These are phyloP conservation scores for Allobates femoralis DNA, from an alignment of 2,797 vertebrate genomes.

Conservation along the genomic window DNA sequence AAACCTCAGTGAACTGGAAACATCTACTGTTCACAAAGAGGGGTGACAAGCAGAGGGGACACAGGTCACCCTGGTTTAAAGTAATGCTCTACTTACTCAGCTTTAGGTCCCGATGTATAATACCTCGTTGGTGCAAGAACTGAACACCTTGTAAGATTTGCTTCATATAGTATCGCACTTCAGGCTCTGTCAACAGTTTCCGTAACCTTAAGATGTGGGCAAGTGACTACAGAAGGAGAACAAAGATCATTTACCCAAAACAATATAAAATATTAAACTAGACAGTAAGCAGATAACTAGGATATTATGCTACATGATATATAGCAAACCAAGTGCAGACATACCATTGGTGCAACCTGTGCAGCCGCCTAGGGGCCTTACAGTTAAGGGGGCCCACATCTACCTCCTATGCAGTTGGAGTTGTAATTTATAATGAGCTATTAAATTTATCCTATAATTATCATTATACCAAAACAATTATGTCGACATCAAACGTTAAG, in stretches of 20 bases:
- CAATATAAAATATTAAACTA: background rate
- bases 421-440: no score
- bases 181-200: constrained; percentile 92
- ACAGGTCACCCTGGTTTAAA: background rate
- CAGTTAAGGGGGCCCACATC: no score
- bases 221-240: constrained; percentile 81
- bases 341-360: no score
- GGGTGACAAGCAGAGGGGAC: no score
- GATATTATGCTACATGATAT: background rate
- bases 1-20: background rate
- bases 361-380: no score
- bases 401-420: no score
- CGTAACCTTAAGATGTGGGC: constrained; percentile 98
- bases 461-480: no score
- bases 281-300: no score
- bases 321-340: no score
- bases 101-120: constrained; percentile 96
- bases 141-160: constrained; percentile 96
- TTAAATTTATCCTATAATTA: no score
- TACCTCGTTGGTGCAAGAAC: constrained; percentile 93
- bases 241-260: background rate
- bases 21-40: background rate
- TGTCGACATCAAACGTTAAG: no score
- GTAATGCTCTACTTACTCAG: constrained; percentile 80
- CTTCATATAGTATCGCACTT: constrained; percentile 97